phyloP scores from a whole-genome alignment of 2,888 invertebrate genomes.

The Leucoma salicis region DNA sequence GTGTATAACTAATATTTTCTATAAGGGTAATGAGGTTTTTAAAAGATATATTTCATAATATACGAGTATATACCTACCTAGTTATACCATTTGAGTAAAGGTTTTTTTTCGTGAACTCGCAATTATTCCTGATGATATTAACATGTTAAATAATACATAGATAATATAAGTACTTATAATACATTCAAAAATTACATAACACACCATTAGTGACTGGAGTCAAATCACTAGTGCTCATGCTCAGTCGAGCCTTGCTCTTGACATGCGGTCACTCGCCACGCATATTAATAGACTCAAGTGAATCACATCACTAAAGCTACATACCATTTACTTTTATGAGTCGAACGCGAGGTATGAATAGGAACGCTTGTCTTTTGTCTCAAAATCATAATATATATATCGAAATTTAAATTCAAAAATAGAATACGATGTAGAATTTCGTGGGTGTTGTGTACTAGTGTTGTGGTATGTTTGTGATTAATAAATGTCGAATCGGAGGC shows the following conservation, averaged over 20 bases:
- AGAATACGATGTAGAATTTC: slow-evolving; percentile 33
- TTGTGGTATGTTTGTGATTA: slow-evolving; percentile 40
- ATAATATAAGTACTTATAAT: slow-evolving; percentile 14
- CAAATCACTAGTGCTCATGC: slow-evolving; percentile 41
- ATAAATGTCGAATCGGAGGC: slow-evolving; percentile 54
- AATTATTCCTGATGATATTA: too few species aligned
- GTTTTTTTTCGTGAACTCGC: too few species aligned
- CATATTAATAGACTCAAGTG: slow-evolving; percentile 78
- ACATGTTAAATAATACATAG: too few species aligned
- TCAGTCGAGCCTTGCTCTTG: slow-evolving; percentile 73
- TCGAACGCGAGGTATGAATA: slow-evolving; percentile 65
- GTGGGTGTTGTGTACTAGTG: slow-evolving; percentile 35
- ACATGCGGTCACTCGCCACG: slow-evolving; percentile 77
- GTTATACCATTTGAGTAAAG: too few species aligned
- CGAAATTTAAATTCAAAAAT: slow-evolving; percentile 35
- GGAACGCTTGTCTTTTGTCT: slow-evolving; percentile 48
- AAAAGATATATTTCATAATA: too few species aligned
- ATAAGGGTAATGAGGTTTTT: too few species aligned
- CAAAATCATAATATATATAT: slow-evolving; percentile 31
- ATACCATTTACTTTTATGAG: slow-evolving; percentile 55
- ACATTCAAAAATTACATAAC: slow-evolving; percentile 46
- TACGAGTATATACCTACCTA: too few species aligned
- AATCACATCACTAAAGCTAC: slow-evolving; percentile 60
- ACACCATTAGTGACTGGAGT: slow-evolving; percentile 44
- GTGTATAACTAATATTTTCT: too few species aligned